Evolutionary conservation across 1,140 invertebrate genomes (phyloP), one percentile per base, ranked within the genome.

Genomic region (Tribolium castaneum): DNA sequence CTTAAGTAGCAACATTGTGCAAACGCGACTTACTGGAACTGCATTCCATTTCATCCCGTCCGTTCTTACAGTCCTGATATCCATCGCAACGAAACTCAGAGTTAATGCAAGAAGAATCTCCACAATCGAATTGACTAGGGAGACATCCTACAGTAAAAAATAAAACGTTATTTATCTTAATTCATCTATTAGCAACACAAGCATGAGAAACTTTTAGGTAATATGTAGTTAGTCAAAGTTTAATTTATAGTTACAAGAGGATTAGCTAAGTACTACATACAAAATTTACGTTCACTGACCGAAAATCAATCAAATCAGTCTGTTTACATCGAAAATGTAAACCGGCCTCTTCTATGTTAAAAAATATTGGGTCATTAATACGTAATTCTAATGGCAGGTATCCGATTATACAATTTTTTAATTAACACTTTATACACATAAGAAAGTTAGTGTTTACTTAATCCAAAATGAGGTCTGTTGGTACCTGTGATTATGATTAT

Each of bases 11-110:
- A 19, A 19, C 1, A 19, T 19, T 19, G 16, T 30, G 25, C 6
- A 30, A 30, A 30, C 4, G 3, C 13, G 82, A 90, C 89, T 90
- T 87, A 90, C 90, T 78, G 25, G 25, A 30, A 30, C 25, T 30
- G 80, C 88, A 91, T 79, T 89, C 87, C 71, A 84, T 83, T 85
- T 91, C 90, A 81, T 95, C 94, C 56, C 91, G 92, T 78, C 87
- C 89, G 83, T 94, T 93, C 10, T 85, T 86, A 83, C 94, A 95
- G 81, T 96, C 76, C 14, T 35, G 2, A 22, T 25, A 87, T 6
- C 82, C 82, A 81, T 92, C 89, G 82, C 91, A 92, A 87, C 78
- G 30, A 14, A 87, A 87, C 22, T 83, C 79, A 45, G 84, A 82
- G 13, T 83, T 83, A 78, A 91, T 88, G 83, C 90, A 91, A 7